A percentile compares a stretch with the other conserved stretches of the same genome.
phyloP scores from a whole-genome alignment of 1,140 invertebrate species.

The Drosophila novamexicana region DNA sequence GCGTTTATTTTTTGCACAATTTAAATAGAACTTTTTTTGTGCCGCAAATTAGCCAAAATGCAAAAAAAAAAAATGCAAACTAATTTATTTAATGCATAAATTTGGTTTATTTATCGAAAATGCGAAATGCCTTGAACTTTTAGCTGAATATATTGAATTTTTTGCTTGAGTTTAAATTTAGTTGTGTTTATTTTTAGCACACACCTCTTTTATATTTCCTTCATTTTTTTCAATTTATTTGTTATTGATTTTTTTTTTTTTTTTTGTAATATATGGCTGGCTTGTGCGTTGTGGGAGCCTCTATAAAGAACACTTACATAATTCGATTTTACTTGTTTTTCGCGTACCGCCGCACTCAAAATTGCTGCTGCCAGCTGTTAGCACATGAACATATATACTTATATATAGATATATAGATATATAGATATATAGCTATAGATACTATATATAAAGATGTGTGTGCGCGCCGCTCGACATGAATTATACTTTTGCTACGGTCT shows the following conservation, averaged over 20 bases:
- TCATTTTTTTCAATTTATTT: slow-evolving; percentile 24
- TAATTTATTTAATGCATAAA: slow-evolving; percentile 12
- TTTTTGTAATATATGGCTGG: not conserved
- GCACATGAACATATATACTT: slow-evolving; percentile 58
- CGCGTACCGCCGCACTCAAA: slow-evolving; percentile 70
- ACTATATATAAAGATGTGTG: slow-evolving; percentile 39
- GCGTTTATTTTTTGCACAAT: slow-evolving; percentile 46
- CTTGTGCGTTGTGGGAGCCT: not conserved
- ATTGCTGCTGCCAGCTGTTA: slow-evolving; percentile 71
- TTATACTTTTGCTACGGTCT: slow-evolving; percentile 69
- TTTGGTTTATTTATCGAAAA: slow-evolving; percentile 51
- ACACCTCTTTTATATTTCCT: slow-evolving; percentile 28
- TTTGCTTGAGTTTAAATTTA: slow-evolving; percentile 54
- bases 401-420: slow-evolving; percentile 52
- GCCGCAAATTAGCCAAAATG: no score
- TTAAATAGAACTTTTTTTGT: slow-evolving; percentile 34
- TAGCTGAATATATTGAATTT: slow-evolving; percentile 6
- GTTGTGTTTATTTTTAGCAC: slow-evolving; percentile 65
- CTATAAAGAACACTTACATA: slow-evolving; percentile 69
- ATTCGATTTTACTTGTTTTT: slow-evolving; percentile 61
- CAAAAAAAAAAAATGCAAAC: slow-evolving; percentile 25
- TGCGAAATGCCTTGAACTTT: slow-evolving; percentile 60
- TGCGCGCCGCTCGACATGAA: slow-evolving; percentile 62
- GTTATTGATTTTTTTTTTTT: slow-evolving; percentile 34
- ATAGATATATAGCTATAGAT: slow-evolving; percentile 48